Evolutionary conservation across 1,140 invertebrate genomes (phyloP), one percentile per base, ranked within the genome.

Genomic region (Euura saliciscinereae): DNA sequence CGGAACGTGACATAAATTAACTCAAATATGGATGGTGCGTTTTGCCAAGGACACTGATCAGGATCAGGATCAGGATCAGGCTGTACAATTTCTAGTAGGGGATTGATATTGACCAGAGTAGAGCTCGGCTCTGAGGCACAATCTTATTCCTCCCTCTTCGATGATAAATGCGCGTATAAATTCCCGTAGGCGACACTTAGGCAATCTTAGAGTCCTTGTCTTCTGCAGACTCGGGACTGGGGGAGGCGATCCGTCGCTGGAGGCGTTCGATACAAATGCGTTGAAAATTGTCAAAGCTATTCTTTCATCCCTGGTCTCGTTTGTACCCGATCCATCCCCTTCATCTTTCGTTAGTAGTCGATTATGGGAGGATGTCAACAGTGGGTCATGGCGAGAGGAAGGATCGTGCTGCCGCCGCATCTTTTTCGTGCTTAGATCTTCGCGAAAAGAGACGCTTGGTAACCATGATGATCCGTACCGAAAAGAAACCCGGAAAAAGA

Each of bases 261-360:
- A 6, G 51, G 51, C 8, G 51, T 11, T 59, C 51, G 51, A n/a
- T 59, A 59, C 51, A n/a, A 59, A 59, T 59, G 51, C 8, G 8
- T 59, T 59, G 51, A 59, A 59, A 59, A 59, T 59, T 59, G 51
- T 59, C 51, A 59, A 59, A 59, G 51, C 51, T n/a, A 59, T 59
- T 59, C 51, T 6, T 59, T 59, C 13, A 59, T 59, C 51, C 51
- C 3, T 11, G 10, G 0, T n/a, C 51, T n/a, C 28, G 28, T 28
- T 28, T n/a, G 3, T n/a, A 3, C 51, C 3, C 51, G 51, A 28
- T 28, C 51, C 8, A 59, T 59, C 51, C 51, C 51, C 51, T 4
- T 59, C 51, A 59, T 59, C 51, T 59, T 59, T 59, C 51, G 51
- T 11, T 59, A 59, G 51, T 59, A 59, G 51, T 59, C 43, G 45